Evolutionary conservation across 2,113 vertebrate genomes (phyloP).

Genomic region (Bos taurus): DNA sequence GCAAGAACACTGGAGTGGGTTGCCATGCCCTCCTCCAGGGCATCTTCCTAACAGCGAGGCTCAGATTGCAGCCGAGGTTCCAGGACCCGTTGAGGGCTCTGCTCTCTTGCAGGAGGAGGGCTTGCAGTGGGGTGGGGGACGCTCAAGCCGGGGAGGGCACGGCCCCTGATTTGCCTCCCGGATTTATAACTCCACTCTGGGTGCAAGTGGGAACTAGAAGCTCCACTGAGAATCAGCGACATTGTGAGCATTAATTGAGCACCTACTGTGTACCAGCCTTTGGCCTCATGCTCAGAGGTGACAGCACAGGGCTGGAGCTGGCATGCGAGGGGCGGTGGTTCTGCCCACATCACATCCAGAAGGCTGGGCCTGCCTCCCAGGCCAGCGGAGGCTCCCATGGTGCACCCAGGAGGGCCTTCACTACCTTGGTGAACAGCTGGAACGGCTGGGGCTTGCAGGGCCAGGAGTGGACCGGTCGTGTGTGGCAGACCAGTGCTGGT

Average conservation of each 20-base stretch:
- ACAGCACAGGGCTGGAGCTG: not conserved
- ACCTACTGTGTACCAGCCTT: not conserved
- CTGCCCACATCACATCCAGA: not conserved
- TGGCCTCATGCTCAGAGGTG: not conserved
- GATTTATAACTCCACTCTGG: not conserved
- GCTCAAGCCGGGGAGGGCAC: rapidly evolving
- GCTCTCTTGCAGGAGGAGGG: not conserved
- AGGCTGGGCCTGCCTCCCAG: not conserved
- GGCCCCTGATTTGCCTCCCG: not conserved
- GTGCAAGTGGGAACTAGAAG: not conserved
- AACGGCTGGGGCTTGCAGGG: not conserved
- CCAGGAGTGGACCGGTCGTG: rapidly evolving
- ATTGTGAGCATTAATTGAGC: not conserved
- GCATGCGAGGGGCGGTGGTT: rapidly evolving
- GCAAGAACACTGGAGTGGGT: not conserved
- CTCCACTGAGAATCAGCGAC: not conserved
- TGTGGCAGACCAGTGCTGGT: not conserved
- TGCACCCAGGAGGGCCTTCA: not conserved
- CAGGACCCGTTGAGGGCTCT: not conserved
- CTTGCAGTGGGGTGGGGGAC: not conserved
- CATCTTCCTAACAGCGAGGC: not conserved
- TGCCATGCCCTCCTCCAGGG: not conserved
- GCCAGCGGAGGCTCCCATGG: not conserved
- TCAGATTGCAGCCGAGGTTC: not conserved
- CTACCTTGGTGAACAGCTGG: not conserved